These are phyloP conservation scores for Merops nubicus DNA, from an alignment of 2,113 vertebrate genomes.

Conservation along the genomic window DNA sequence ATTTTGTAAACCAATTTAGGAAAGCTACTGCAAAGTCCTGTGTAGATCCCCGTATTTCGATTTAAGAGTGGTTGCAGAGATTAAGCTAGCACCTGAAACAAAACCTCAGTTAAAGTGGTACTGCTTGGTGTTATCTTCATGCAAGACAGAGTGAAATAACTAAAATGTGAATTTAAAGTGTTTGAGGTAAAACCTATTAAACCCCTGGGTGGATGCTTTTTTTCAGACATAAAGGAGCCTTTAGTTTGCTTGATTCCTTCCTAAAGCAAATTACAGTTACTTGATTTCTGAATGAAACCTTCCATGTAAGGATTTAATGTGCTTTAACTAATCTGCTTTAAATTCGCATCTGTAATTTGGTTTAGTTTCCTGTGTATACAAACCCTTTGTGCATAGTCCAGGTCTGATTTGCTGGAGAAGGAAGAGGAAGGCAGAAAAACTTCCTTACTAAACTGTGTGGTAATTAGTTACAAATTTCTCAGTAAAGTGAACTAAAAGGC, in stretches of 20 bases:
- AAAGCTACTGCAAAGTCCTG: neutral
- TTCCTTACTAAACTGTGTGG: neutral
- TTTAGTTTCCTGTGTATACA: neutral
- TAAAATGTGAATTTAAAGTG: constrained; percentile 27
- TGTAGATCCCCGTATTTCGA: neutral
- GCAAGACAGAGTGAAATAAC: neutral
- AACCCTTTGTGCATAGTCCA: neutral
- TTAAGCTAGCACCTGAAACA: constrained; percentile 21
- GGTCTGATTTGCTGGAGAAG: neutral
- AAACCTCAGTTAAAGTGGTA: neutral
- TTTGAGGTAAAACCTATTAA: constrained; percentile 17
- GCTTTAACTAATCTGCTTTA: constrained; percentile 20
- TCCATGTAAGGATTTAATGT: neutral
- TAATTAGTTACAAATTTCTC: neutral
- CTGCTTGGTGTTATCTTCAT: neutral
- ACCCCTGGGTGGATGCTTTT: neutral
- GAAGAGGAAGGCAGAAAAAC: neutral
- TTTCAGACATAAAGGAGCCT: neutral
- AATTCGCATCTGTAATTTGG: constrained; percentile 29
- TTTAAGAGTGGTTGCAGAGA: neutral
- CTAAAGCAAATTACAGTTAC: constrained; percentile 31
- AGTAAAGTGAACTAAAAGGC: neutral
- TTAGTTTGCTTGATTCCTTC: constrained; percentile 17
- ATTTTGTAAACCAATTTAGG: constrained; percentile 58
- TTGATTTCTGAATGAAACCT: constrained; percentile 35